Evolutionary conservation across 2,113 vertebrate species (phyloP), one percentile per base, ranked within the genome.

Genomic region (Paraplagusia blochii): DNA sequence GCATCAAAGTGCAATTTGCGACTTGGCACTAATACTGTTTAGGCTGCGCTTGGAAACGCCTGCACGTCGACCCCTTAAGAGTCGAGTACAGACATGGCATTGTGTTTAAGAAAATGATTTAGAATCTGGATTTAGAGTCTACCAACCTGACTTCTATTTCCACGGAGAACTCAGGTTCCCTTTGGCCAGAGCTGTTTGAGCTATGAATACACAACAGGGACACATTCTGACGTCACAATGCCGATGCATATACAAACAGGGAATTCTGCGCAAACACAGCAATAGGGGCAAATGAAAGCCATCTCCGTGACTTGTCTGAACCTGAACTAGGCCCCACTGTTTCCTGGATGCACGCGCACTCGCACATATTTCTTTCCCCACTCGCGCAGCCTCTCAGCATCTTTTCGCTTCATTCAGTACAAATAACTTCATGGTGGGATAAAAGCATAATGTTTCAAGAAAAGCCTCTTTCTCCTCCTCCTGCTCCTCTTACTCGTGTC

Each of bases 401-500:
- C 69, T 81, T 78, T 83, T 84, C 63, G 61, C 78, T 60, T 84
- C 80, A 85, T 83, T 82, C 76, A 82, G 73, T 85, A 86, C 82
- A 88, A 83, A 86, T 79, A 86, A 70, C 82, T 88, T 84, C 82
- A 87, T 64, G 81, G 70, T 77, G 82, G 79, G 79, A 83, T 85
- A 79, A 87, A 83, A 84, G 74, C 79, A 66, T 80, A 79, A 85
- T 45, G 76, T 84, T 83, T 83, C 82, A 70, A 84, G 77, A 82
- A 79, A 76, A 70, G 65, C 81, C 84, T 63, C 74, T 47, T 56
- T 72, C 72, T 61, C 58, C 65, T 49, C 61, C 66, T 57, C 75
- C 61, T 47, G 63, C 74, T 74, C 47, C 74, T 69, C 63, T 55
- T 63, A n/a, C n/a, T n/a, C n/a, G n/a, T n/a, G n/a, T 49, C 61